phyloP scores from a whole-genome alignment of 2,113 vertebrate genomes.

The Scortum barcoo region DNA sequence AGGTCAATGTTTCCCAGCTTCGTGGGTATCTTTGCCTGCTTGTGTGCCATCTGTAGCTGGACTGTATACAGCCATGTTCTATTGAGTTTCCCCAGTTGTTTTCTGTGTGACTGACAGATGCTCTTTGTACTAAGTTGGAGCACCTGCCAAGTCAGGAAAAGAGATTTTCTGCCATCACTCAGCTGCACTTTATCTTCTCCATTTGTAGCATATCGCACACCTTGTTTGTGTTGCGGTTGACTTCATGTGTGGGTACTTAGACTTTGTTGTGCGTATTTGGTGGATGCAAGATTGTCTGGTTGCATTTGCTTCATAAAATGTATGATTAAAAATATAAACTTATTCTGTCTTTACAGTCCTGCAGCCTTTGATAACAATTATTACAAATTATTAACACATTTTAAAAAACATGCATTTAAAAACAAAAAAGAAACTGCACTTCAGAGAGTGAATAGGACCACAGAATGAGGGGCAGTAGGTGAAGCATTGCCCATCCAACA shows the following conservation, averaged over 20 bases:
- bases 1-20: constrained; percentile 12
- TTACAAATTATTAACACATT: too few relatives aligned
- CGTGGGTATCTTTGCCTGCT: neutral
- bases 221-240: constrained; percentile 59
- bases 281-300: neutral
- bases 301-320: constrained; percentile 10
- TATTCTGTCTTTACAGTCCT: too few relatives aligned
- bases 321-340: neutral
- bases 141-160: constrained; percentile 75
- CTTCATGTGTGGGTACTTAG: constrained; percentile 56
- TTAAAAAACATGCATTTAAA: too few relatives aligned
- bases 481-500: too few relatives aligned
- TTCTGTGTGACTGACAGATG: constrained; percentile 47
- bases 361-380: too few relatives aligned
- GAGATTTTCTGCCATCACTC: constrained; percentile 64
- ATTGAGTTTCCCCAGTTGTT: constrained; percentile 29
- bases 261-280: neutral
- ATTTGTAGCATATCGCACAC: constrained; percentile 63
- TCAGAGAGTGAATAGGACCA: too few relatives aligned
- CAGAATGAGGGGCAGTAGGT: too few relatives aligned
- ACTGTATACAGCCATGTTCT: constrained; percentile 46
- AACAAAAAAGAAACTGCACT: neutral
- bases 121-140: constrained; percentile 52
- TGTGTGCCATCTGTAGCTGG: constrained; percentile 12
- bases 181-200: constrained; percentile 68